Conservation (phyloP, 1,140 invertebrate species). For the Gonatopus flavifemur region DNA sequence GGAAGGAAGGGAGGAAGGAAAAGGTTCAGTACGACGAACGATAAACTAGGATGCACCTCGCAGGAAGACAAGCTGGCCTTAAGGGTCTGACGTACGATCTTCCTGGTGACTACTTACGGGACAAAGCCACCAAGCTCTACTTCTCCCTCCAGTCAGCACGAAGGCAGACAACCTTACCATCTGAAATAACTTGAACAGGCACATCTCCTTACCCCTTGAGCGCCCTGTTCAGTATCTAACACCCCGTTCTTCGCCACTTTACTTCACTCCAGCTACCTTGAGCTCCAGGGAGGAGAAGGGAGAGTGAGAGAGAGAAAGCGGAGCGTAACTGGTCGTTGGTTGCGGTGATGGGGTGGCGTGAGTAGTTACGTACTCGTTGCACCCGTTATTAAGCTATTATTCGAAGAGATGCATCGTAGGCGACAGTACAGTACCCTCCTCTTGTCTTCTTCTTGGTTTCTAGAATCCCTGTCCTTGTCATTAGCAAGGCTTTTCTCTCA, state of each 20-base stretch:
- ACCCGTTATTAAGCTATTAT: constrained; percentile 28
- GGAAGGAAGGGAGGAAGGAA: background rate
- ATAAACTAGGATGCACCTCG: constrained; percentile 30
- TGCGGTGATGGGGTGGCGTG: constrained; percentile 5
- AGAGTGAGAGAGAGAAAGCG: background rate
- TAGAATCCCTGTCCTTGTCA: too few species aligned
- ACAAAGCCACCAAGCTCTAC: constrained; percentile 24
- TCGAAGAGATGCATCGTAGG: constrained; percentile 17
- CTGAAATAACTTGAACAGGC: constrained; percentile 28
- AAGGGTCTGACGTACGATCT: constrained; percentile 31
- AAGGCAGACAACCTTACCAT: constrained; percentile 16
- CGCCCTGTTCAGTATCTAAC: constrained; percentile 15
- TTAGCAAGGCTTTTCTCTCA: too few species aligned
- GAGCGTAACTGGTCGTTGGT: background rate
- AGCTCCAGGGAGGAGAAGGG: background rate
- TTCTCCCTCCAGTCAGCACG: too few species aligned
- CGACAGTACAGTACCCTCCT: constrained; percentile 7
- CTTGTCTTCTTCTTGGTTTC: too few species aligned
- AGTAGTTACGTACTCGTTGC: constrained; percentile 31
- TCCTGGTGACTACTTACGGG: constrained; percentile 33
- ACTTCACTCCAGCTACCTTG: constrained; percentile 3
- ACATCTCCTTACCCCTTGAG: constrained; percentile 7
- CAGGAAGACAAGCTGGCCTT: constrained; percentile 36
- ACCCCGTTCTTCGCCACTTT: background rate
- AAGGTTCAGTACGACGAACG: constrained; percentile 9